A percentile compares a stretch with the other conserved stretches of the same genome.
Evolutionary conservation across 64 coral and sea anemone genomes (phyloP).

Genomic region (Montipora cactus): DNA sequence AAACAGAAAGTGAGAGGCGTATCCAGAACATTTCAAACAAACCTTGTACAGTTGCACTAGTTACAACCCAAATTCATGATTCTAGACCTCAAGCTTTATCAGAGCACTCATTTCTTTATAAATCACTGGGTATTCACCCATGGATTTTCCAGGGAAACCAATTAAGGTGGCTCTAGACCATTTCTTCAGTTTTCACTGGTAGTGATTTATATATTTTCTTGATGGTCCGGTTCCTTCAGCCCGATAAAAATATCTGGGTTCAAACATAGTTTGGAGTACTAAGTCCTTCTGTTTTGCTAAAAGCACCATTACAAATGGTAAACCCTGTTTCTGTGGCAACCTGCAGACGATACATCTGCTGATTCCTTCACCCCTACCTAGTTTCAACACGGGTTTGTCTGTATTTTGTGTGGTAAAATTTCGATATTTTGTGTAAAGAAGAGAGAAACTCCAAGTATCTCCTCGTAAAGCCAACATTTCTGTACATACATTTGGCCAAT

Average conservation of each 20-base stretch:
- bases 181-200: constrained; percentile 8
- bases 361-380: neutral
- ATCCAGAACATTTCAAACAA: too few species aligned
- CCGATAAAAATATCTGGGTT: neutral
- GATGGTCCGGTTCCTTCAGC: neutral
- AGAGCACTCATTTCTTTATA: too few species aligned
- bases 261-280: constrained; percentile 11
- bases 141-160: too few species aligned
- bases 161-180: neutral
- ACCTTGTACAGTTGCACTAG: too few species aligned
- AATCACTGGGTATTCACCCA: too few species aligned
- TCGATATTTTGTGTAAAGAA: neutral
- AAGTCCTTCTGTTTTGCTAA: constrained; percentile 1
- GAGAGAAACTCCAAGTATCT: neutral
- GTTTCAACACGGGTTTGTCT: neutral
- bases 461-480: neutral
- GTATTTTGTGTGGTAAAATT: neutral
- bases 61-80: too few species aligned
- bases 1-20: too few species aligned
- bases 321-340: neutral
- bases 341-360: neutral
- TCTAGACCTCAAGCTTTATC: too few species aligned
- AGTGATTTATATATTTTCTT: neutral
- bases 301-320: neutral
- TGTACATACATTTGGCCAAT: constrained; percentile 7